Evolutionary conservation across 30 jellyfish, hydroid and myxozoan species (phyloP), one percentile per base, ranked within the genome.

Genomic region (Hydra vulgaris): DNA sequence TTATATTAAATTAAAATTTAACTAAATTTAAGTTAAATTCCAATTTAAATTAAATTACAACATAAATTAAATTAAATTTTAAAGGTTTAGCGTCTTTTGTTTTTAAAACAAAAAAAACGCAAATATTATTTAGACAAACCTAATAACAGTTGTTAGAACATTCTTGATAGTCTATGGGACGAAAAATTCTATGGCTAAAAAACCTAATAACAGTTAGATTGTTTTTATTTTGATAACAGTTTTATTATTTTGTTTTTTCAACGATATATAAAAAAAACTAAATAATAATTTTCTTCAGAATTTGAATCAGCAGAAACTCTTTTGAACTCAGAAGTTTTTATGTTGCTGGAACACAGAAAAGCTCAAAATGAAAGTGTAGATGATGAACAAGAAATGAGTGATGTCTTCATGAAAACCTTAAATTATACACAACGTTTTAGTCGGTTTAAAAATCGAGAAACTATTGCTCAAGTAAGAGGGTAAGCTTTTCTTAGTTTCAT

Each of bases 401-500:
- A 92, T n/a, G 98, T 92, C 21, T 92, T 92, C 66, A 86, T 92
- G 89, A 92, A 87, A 75, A 92, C 98, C 1, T 66, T 56, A 21
- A 88, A 86, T 66, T 92, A 92, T 66, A 92, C 98, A 74, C 98
- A 92, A 71, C 87, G 89, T 69, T 92, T 92, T 71, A 92, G 98
- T 75, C 72, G 96, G 66, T 92, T 87, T 76, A 92, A 87, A 75
- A 92, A 92, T 92, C 83, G 98, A 76, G 98, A 92, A 83, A 92
- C 98, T 19, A 92, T 92, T 79, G 98, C 98, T 18, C 98, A 92
- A 87, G 95, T 92, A n/a, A 83, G 98, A 87, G 96, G 96, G 98
- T 92, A 74, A 74, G 96, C 66, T 27, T n/a, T n/a, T n/a, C n/a
- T n/a, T 22, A 18, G 23, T 15, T 56, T 80, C 0, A 17, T 67